phyloP scores from a whole-genome alignment of 2,113 vertebrate genomes.

The Cyphomyrus discorhynchus region DNA sequence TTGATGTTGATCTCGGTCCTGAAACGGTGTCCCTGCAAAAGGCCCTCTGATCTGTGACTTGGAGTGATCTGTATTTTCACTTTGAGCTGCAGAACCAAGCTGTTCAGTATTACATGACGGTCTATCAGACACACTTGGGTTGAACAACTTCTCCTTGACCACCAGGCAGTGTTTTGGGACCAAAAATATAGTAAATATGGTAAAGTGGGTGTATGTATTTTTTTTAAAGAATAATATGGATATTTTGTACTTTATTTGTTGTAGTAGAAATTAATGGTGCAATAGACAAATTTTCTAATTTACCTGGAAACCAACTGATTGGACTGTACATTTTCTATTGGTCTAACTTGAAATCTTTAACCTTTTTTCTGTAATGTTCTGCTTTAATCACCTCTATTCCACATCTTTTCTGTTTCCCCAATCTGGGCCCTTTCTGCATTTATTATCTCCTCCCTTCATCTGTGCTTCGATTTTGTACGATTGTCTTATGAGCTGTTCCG shows the following conservation, averaged over 20 bases:
- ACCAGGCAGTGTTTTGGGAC: background rate
- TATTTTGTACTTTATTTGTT: slow-evolving; percentile 1
- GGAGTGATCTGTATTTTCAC: background rate
- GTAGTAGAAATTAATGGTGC: background rate
- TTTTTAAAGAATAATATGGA: background rate
- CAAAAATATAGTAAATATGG: background rate
- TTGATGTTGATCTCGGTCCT: background rate
- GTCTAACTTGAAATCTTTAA: background rate
- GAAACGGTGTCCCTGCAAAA: background rate
- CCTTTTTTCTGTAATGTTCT: background rate
- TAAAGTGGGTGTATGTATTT: background rate
- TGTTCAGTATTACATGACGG: slow-evolving; percentile 1
- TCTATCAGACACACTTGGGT: background rate
- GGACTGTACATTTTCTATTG: background rate
- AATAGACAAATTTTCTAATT: background rate
- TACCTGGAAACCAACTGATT: background rate
- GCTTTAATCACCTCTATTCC: background rate
- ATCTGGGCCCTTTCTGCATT: background rate
- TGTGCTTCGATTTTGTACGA: background rate
- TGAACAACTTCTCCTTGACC: background rate
- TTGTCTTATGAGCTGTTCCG: background rate
- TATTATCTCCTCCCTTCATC: background rate
- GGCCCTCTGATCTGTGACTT: background rate
- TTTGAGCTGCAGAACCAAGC: background rate
- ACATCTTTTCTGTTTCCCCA: background rate